Evolutionary conservation across 2,797 vertebrate genomes (phyloP), one percentile per base, ranked within the genome.

Genomic region (Chrosomus eos): DNA sequence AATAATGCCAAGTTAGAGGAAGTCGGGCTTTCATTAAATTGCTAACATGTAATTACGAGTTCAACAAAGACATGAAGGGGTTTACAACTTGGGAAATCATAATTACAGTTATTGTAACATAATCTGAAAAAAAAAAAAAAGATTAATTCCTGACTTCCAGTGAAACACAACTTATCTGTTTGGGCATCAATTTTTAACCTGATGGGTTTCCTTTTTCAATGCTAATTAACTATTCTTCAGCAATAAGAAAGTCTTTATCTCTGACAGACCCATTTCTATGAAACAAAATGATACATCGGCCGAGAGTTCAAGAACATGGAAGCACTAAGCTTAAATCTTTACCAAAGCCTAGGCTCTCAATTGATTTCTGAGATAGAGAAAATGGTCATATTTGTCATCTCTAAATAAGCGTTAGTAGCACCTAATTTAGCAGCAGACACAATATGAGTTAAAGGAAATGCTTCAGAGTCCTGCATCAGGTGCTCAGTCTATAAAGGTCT

Each of bases 361-460:
- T 82, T 74, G 70, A 82, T 82, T 82, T 64, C 21, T 16, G 40
- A 72, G 53, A 81, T 75, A 16, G 38, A 31, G n/a, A 64, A 60
- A 60, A 23, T 16, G 0, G 36, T 28, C 36, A 74, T 64, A 74
- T 82, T 64, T 51, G 70, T 82, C 55, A 74, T 48, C 53, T 73
- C 19, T 73, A 66, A 77, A 60, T 64, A 60, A 74, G 40, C 0
- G 21, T 73, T 82, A 48, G 60, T 67, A 75, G 16, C 19, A 43
- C 1, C 40, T 43, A 53, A 55, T 64, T 82, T 77, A 45, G 38
- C 28, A 45, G 40, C 16, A 72, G 45, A 62, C 86, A 88, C 80
- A 73, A 82, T 86, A 62, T 80, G 78, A 88, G 18, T 85, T 77
- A 76, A 67, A 87, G 77, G 82, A 89, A 67, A 88, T 60, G 81